Evolutionary conservation across 1,140 invertebrate species (phyloP), one percentile per base, ranked within the genome.

Genomic region (Steinernema feltiae): DNA sequence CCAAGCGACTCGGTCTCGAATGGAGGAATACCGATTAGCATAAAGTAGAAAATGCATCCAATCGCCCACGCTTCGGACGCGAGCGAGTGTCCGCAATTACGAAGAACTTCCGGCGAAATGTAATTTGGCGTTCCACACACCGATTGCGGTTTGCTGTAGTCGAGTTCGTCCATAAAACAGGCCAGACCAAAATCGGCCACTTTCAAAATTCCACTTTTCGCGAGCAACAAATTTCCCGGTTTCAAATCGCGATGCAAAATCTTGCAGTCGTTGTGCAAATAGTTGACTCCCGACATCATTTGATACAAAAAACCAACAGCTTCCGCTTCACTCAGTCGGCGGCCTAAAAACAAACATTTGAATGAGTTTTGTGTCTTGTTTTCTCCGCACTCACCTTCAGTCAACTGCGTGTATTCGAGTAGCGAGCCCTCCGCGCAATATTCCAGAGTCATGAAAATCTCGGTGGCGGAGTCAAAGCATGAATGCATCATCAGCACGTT

Each of bases 1-100:
- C 53, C 53, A 63, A 48, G 82, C 77, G 30, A 88, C 87, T 77
- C 88, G 86, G 84, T 86, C 71, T 85, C 84, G 69, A 85, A 85
- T 15, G 84, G 84, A 32, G 84, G 84, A 32, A 82, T 82, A n/a
- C 96, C 95, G 69, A 94, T 92, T 73, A 98, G 87, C 31, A 98
- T 88, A n/a, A 94, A 97, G 86, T 96, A 98, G 46, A 98, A 87
- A 90, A 98, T 92, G 86, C 94, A 95, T 7, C 96, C 96, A 24
- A 98, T 88, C 32, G 94, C 93, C 96, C 96, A 98, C 7, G 98
- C 93, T 90, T 99, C 96, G 41, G 93, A 92, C 87, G 95, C 93
- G 48, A 95, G 88, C 30, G 95, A 95, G 89, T 98, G 95, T 0
- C 93, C 91, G 78, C 91, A 90, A 84, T 93, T 90, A 24, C 92